phyloP scores from a whole-genome alignment of 92 coral and sea anemone species.

The Hydrozoanthus gracilis region DNA sequence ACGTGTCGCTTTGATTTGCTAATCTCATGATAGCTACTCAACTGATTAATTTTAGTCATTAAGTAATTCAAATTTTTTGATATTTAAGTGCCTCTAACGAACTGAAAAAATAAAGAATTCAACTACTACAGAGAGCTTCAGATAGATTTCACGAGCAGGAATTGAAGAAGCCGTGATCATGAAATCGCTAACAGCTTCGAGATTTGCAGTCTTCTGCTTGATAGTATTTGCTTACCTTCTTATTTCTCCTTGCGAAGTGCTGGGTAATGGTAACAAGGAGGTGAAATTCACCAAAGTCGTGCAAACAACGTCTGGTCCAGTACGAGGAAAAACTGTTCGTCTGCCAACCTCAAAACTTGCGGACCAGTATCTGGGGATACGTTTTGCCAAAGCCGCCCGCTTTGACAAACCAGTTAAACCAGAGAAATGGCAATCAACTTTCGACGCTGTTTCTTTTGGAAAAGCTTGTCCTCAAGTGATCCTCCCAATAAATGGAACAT shows the following conservation, averaged over 20 bases:
- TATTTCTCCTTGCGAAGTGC: not conserved
- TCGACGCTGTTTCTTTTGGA: slow-evolving; percentile 5
- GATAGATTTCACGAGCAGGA: not conserved
- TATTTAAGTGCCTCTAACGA: not conserved
- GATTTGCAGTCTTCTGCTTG: not conserved
- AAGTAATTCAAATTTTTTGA: not conserved
- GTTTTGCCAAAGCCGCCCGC: slow-evolving; percentile 44
- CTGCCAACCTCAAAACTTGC: slow-evolving; percentile 9
- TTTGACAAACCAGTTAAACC: slow-evolving; percentile 31
- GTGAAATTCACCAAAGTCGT: not conserved
- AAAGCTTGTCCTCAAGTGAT: slow-evolving; percentile 20
- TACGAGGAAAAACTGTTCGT: slow-evolving; percentile 4
- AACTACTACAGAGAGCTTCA: not conserved
- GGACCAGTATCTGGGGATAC: slow-evolving; percentile 29
- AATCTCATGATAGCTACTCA: too few species aligned
- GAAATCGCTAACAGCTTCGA: not conserved
- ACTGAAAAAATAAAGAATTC: not conserved
- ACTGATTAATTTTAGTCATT: too few species aligned
- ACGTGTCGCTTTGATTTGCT: too few species aligned
- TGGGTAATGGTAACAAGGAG: not conserved
- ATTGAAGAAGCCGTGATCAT: not conserved
- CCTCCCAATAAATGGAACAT: not conserved
- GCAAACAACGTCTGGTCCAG: slow-evolving; percentile 38
- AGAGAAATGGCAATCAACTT: slow-evolving; percentile 25
- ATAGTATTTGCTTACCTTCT: not conserved